Base-by-base conservation (phyloP, 2,113 vertebrate species). In the Nyctereutes procyonoides region DNA sequence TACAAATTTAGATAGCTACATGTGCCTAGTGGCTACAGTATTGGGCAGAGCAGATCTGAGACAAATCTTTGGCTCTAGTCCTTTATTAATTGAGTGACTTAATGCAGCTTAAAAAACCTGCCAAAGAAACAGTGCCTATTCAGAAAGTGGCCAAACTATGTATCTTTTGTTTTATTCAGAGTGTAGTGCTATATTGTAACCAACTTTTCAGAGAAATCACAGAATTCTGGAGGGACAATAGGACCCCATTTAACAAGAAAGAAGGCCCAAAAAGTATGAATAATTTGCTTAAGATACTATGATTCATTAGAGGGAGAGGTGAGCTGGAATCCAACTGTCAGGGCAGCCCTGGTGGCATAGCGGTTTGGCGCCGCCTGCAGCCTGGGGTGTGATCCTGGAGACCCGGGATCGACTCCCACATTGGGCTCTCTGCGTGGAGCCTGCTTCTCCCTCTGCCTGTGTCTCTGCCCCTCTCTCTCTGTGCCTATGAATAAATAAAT, bases 261-360 rank as follows among this genome's bases (percentile, higher is more conserved):
- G n/a, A 80, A 95, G 43, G 22, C 35, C 14, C 48, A 84, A 22
- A 93, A 95, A 93, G 56, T 38, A 85, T 63, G 65, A 92, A 74
- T 85, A 86, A 89, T 26, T 95, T 97, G 26, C n/a, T 87, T 48
- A 92, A 85, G 67, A 73, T 43, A 85, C 83, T 58, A 55, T n/a
- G 62, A 91, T 56, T 92, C 69, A 87, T 60, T 94, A 90, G 13
- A 56, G 28, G 16, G 26, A 84, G 5, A 85, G 14, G 1, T 88
- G 13, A 26, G 43, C 43, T 96, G 20, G 17, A 95, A 81, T 76
- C 67, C 24, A 95, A 43, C 69, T 73, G 35, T 77, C 90, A 80
- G 76, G 65, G n/a, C n/a, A n/a, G n/a, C n/a, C n/a, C n/a, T n/a
- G n/a, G n/a, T n/a, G n/a, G n/a, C n/a, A n/a, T n/a, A n/a, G n/a